Evolutionary conservation across 1,140 invertebrate genomes (phyloP).

Genomic region (Caenorhabditis latens): DNA sequence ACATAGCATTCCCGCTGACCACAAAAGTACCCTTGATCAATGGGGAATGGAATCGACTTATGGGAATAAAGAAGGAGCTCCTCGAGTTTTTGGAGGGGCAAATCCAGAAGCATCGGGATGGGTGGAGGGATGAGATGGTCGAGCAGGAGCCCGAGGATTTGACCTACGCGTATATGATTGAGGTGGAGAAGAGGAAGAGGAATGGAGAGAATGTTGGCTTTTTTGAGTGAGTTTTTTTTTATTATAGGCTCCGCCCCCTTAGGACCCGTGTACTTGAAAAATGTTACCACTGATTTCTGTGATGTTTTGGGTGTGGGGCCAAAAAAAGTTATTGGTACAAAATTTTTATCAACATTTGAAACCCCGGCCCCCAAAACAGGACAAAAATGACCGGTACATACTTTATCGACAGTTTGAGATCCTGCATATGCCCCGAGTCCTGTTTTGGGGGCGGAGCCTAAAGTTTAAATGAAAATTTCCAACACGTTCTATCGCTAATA

Average conservation of each 20-base stretch:
- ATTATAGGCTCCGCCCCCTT: too few species aligned
- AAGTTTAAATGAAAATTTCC: too few species aligned
- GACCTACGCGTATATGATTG: slow-evolving; percentile 75
- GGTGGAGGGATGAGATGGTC: slow-evolving; percentile 50
- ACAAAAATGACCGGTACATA: too few species aligned
- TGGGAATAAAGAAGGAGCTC: slow-evolving; percentile 65
- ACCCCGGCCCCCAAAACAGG: too few species aligned
- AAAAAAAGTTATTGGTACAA: too few species aligned
- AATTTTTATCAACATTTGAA: background rate
- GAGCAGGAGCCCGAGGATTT: slow-evolving; percentile 70
- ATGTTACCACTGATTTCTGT: too few species aligned
- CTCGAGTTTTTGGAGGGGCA: slow-evolving; percentile 61
- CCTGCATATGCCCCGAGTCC: too few species aligned
- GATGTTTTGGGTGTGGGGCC: too few species aligned
- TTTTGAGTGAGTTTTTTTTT: slow-evolving; percentile 70
- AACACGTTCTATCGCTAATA: too few species aligned
- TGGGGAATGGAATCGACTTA: slow-evolving; percentile 69
- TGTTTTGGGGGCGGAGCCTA: too few species aligned
- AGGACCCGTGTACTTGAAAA: too few species aligned
- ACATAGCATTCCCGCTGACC: slow-evolving; percentile 70
- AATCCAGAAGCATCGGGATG: slow-evolving; percentile 61
- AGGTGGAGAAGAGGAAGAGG: slow-evolving; percentile 70
- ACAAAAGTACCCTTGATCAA: slow-evolving; percentile 73
- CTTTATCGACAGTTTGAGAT: too few species aligned
- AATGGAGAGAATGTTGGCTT: slow-evolving; percentile 67